Base-by-base conservation (phyloP, 2,888 invertebrate species). In the Hypomecis punctinalis region DNA sequence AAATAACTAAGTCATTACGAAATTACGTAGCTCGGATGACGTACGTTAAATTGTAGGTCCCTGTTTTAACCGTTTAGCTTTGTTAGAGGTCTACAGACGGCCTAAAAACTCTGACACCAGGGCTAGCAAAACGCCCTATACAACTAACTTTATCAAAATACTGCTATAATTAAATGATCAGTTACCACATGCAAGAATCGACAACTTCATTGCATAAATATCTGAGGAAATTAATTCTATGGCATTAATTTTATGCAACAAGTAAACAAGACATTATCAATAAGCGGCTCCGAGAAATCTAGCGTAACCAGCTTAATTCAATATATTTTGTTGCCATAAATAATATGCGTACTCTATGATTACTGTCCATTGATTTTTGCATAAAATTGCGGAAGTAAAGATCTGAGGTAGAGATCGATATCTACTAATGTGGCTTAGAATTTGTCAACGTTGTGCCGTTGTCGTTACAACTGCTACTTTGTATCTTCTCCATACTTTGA, bases 221-320 rank as follows among this genome's bases (percentile, higher is more conserved):
- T 43, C 33, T 10, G 6, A 35, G 33, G 35, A 23, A 49, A 42
- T 42, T 37, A 35, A n/a, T 6, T 39, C 10, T 6, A 47, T 6
- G 7, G 5, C 33, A 48, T 43, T 60, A 52, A 61, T 42, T 61
- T 60, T 13, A 54, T 58, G 42, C 49, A 39, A 48, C 51, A 51
- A 51, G 46, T 61, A 60, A 66, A 66, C 55, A 66, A 72, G 72
- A 70, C 68, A 68, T 72, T 72, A 72, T 59, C 67, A 66, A 64
- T 68, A 64, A 66, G 40, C 58, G 23, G 13, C 39, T 56, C 10
- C 42, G 10, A 59, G 67, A 62, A 69, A 62, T 35, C 59, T n/a
- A 58, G 53, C 61, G 55, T 33, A 49, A 61, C 69, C 48, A 46
- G 36, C 37, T 40, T 63, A 63, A 66, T 61, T 68, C 56, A 60